Conservation (phyloP, 2,797 vertebrate genomes). For the Trichosurus vulpecula region DNA sequence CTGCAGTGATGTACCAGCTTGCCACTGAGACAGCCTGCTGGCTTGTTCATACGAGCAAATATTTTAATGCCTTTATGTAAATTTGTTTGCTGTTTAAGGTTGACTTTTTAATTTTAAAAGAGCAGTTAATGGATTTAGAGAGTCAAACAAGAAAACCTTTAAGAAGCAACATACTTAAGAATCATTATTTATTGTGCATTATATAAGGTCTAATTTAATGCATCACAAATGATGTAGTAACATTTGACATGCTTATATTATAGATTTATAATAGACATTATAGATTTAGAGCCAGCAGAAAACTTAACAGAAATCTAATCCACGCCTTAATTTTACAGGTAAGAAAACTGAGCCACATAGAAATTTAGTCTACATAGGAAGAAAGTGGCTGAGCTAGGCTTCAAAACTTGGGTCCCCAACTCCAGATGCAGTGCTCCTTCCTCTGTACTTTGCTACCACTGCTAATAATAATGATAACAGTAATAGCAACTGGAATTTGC, state of each 20-base stretch:
- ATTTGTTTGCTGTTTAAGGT: constrained; percentile 47
- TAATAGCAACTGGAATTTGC: background rate
- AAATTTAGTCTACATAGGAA: background rate
- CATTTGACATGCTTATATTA: background rate
- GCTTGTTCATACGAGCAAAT: constrained; percentile 40
- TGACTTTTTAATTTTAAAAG: constrained; percentile 48
- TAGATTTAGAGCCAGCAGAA: background rate
- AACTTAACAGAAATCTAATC: background rate
- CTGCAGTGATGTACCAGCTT: background rate
- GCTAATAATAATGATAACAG: background rate
- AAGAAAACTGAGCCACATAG: background rate
- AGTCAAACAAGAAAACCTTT: background rate
- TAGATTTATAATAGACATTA: background rate
- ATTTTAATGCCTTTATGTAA: constrained; percentile 12
- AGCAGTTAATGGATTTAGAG: constrained; percentile 44
- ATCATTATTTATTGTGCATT: background rate
- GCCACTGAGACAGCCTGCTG: background rate
- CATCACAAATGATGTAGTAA: background rate
- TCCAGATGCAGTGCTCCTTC: background rate
- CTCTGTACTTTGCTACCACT: background rate
- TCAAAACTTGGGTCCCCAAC: background rate
- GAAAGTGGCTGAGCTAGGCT: background rate
- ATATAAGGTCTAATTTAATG: background rate
- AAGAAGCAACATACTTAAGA: background rate
- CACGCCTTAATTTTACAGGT: background rate